Percentiles rank a stretch among this genome's conserved stretches.
Conservation (phyloP, 2,113 vertebrate genomes). For the Phoenicopterus ruber region DNA sequence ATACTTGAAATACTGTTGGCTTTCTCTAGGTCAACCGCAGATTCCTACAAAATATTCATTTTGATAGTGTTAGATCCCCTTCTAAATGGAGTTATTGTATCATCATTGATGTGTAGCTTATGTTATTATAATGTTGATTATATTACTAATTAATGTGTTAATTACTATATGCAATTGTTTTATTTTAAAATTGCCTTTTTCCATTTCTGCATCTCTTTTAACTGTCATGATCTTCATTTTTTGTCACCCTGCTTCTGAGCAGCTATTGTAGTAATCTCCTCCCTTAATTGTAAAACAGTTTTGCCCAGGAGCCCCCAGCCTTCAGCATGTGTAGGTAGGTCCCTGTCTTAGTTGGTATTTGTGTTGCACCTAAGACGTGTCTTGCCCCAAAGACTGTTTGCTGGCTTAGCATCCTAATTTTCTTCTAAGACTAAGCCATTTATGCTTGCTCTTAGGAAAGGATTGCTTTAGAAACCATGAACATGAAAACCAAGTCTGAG, state of each 20-base stretch:
- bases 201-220: background rate
- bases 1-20: background rate
- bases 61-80: background rate
- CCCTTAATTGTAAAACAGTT: background rate
- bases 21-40: background rate
- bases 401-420: background rate
- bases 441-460: background rate
- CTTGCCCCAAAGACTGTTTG: background rate
- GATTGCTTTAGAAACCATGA: background rate
- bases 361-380: background rate
- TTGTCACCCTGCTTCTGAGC: background rate
- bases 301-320: background rate
- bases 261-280: background rate
- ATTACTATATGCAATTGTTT: background rate
- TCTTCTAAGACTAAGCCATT: background rate
- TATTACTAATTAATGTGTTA: background rate
- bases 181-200: background rate
- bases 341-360: rapidly evolving
- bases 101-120: background rate
- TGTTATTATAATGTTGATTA: background rate
- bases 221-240: background rate
- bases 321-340: background rate
- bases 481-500: background rate
- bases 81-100: background rate
- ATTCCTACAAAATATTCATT: background rate